Evolutionary conservation across 1,140 invertebrate species (phyloP).

Genomic region (Onthophagus taurus): DNA sequence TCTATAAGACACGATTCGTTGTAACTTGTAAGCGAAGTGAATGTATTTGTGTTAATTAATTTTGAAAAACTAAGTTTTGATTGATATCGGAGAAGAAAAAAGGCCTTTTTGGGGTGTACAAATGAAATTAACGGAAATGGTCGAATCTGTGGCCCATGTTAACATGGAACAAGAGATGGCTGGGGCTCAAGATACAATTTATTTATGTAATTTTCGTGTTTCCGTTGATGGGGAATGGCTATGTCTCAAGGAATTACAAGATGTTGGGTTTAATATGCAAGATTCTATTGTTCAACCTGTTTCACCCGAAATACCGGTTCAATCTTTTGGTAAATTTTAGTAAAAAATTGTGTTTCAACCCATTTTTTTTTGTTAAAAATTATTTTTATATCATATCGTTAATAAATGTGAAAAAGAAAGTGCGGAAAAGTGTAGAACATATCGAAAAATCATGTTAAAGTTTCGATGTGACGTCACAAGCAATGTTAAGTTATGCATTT

Average conservation of each 20-base stretch:
- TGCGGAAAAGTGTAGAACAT: too few relatives aligned
- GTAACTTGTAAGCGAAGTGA: neutral
- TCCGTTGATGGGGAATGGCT: constrained; percentile 96
- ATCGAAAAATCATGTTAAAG: too few relatives aligned
- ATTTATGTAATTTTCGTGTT: constrained; percentile 93
- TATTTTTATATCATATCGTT: too few relatives aligned
- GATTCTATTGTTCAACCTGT: constrained; percentile 54
- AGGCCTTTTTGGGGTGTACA: constrained; percentile 1
- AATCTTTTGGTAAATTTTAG: constrained; percentile 33
- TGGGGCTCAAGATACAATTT: constrained; percentile 90
- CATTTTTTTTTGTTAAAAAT: too few relatives aligned
- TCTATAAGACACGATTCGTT: neutral
- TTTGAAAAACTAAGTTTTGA: too few relatives aligned
- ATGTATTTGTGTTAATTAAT: neutral
- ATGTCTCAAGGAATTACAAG: constrained; percentile 88
- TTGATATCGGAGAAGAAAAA: too few relatives aligned
- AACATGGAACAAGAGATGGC: constrained; percentile 57
- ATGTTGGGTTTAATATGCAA: constrained; percentile 70
- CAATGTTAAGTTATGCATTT: too few relatives aligned
- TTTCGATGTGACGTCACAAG: too few relatives aligned
- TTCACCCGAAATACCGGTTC: constrained; percentile 42
- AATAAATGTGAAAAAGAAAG: too few relatives aligned
- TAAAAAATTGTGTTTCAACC: too few relatives aligned
- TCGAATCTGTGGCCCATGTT: constrained; percentile 20
- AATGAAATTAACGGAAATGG: constrained; percentile 32